Base-by-base conservation (phyloP, 2,888 invertebrate genomes). In the Cyrtodaria siliqua region DNA sequence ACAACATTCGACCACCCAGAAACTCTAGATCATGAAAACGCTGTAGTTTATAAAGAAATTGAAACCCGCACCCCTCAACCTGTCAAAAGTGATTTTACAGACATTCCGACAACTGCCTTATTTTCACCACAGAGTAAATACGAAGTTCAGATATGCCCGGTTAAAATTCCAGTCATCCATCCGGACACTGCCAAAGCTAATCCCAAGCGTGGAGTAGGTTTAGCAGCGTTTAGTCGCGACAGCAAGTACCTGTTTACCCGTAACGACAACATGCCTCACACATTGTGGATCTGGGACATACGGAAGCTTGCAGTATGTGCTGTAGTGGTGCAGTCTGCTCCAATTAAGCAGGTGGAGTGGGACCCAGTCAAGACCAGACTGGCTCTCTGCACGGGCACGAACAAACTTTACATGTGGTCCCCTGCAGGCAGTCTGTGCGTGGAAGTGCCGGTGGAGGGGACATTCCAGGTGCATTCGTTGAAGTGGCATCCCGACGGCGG, bases 371-470 rank as follows among this genome's bases (percentile, higher is more conserved):
- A 89, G 62, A 61, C 91, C 16, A 85, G 93, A 18, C 87, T 93
- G 57, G 93, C 93, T 12, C 75, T 93, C 59, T 92, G 92, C 75
- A 93, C 93, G 23, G 92, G 92, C 12, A 87, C 82, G 61, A 92
- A 91, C 82, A 92, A 92, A 73, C 79, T 93, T n/a, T 93, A 92
- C 87, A 91, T 93, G 91, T 93, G 93, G 93, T 91, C 93, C 6
- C 90, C 93, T 0, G 89, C 90, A 18, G 92, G 92, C n/a, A 84
- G 90, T 73, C 85, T 93, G 52, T 89, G 91, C 72, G 92, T 92
- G 0, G 90, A 92, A 70, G 89, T 92, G 2, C 92, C 93, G 26
- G 86, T 88, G 24, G 91, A 92, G 81, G 90, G 92, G 86, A 77
- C 91, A 4, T 93, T 93, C 80, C 82, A 85, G 29, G 91, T 93